These are phyloP conservation scores for Chinchilla lanigera DNA, from an alignment of 2,113 vertebrate species.

Conservation along the genomic window DNA sequence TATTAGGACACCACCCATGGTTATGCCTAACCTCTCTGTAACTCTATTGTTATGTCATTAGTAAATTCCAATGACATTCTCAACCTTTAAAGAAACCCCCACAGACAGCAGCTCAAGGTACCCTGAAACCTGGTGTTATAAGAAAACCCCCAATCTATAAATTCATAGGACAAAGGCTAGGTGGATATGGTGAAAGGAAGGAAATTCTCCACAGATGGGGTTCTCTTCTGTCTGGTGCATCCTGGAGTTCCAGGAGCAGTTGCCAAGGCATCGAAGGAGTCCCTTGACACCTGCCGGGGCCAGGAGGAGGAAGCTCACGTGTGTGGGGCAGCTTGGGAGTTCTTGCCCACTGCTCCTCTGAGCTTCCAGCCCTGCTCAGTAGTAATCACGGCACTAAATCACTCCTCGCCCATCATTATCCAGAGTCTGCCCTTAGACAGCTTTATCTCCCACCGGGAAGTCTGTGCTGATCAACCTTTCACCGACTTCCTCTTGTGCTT, in stretches of 20 bases:
- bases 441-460: conserved; percentile 64
- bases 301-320: neutral
- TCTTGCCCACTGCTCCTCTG: conserved; percentile 5
- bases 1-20: neutral
- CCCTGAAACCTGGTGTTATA: neutral
- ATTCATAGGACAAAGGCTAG: neutral
- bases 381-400: conserved; percentile 51
- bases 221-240: neutral
- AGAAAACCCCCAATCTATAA: neutral
- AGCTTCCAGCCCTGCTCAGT: neutral
- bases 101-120: neutral
- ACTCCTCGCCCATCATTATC: conserved; percentile 47
- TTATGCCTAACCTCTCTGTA: neutral
- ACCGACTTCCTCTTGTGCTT: conserved; percentile 45
- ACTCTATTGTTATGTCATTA: neutral
- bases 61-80: neutral
- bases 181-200: neutral
- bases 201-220: neutral
- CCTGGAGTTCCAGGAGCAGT: neutral
- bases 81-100: neutral
- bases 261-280: conserved; percentile 22
- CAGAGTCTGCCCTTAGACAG: conserved; percentile 38
- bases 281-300: neutral
- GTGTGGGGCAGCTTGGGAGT: neutral
- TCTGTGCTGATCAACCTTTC: conserved; percentile 63